Conservation (phyloP, 2,797 vertebrate genomes). For the Uromys caudimaculatus region DNA sequence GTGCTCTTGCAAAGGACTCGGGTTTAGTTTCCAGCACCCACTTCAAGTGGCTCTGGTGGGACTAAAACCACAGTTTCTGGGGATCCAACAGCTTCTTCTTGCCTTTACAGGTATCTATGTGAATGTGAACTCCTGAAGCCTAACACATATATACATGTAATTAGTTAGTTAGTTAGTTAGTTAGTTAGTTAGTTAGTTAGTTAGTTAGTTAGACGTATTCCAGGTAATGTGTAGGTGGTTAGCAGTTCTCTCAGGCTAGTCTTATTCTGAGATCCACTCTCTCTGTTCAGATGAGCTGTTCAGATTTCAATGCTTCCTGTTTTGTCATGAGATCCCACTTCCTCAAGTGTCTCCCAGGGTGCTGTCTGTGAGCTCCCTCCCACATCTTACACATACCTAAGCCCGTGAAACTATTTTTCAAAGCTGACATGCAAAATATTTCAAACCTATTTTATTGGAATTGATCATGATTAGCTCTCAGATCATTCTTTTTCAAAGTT, state of each 20-base stretch:
- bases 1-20: neutral
- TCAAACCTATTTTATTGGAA: constrained; percentile 29
- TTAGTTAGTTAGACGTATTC: neutral
- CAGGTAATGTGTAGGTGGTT: neutral
- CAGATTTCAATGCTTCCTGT: neutral
- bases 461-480: neutral
- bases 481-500: constrained; percentile 25
- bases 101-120: neutral
- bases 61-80: neutral
- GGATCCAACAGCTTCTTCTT: neutral
- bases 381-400: neutral
- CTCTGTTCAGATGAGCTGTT: neutral
- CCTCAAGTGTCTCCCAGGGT: neutral
- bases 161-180: neutral
- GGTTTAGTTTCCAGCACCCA: neutral
- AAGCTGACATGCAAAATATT: neutral
- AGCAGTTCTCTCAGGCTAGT: neutral
- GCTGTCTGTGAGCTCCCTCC: no score
- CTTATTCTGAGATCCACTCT: neutral
- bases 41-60: neutral
- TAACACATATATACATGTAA: neutral
- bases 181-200: neutral
- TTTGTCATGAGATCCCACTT: neutral
- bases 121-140: neutral
- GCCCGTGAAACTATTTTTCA: neutral